These are phyloP conservation scores for Elysia crispata DNA, from an alignment of 2,888 invertebrate species.

Conservation along the genomic window DNA sequence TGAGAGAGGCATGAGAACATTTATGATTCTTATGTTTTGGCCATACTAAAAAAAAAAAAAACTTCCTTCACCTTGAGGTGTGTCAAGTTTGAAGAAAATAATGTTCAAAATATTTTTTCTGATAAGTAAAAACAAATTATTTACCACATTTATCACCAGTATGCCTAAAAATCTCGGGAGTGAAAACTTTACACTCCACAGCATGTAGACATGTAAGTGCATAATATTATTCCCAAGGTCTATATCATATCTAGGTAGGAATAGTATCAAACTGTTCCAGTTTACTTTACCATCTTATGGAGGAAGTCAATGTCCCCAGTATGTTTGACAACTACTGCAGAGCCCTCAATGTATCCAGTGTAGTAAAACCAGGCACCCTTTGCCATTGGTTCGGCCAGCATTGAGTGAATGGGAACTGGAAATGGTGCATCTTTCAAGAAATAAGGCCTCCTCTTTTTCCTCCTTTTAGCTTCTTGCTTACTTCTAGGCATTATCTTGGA, in stretches of 20 bases:
- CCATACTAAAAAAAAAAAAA: no score
- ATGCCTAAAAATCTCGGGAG: no score
- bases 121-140: no score
- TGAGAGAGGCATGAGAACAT: no score
- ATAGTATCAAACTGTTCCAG: not conserved
- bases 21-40: no score
- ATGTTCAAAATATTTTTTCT: no score
- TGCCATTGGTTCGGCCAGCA: conserved; percentile 54
- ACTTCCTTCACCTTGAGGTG: no score
- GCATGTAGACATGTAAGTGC: not conserved
- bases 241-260: not conserved
- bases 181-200: no score
- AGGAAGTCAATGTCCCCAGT: conserved; percentile 69
- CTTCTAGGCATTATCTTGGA: conserved; percentile 34
- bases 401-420: conserved; percentile 66
- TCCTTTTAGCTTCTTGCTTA: conserved; percentile 47
- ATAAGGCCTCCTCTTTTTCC: conserved; percentile 57
- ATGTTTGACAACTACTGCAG: conserved; percentile 61
- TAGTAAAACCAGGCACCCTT: conserved; percentile 63
- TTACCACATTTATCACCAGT: no score
- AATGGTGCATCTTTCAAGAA: conserved; percentile 61
- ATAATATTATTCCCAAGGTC: not conserved
- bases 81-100: no score
- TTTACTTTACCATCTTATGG: conserved; percentile 67
- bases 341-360: conserved; percentile 61